Percentiles rank a stretch among this genome's conserved stretches.
These are phyloP conservation scores for Apis cerana DNA, from an alignment of 1,140 invertebrate species.

Conservation along the genomic window DNA sequence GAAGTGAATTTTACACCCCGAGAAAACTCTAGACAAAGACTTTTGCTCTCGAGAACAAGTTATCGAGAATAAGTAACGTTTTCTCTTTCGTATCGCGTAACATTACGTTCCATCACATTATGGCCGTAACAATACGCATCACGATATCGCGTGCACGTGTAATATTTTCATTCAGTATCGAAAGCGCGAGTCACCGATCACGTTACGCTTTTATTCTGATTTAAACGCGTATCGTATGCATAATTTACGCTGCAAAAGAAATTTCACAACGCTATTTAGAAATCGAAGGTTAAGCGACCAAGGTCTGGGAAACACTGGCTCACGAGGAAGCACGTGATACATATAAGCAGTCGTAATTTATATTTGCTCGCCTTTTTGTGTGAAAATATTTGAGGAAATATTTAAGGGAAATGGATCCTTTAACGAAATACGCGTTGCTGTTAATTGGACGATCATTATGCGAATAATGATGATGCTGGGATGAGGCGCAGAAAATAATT, in stretches of 20 bases:
- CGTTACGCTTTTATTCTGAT: neutral
- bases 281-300: constrained; percentile 30
- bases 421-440: no score
- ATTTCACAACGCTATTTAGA: constrained; percentile 12
- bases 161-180: constrained; percentile 4
- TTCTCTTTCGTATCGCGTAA: neutral
- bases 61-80: neutral
- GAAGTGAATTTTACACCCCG: no score
- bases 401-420: no score
- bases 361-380: no score
- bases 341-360: neutral
- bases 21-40: no score
- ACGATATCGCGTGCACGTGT: neutral
- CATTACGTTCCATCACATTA: neutral
- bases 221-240: neutral
- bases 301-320: constrained; percentile 1
- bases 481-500: no score
- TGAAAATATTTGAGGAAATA: no score
- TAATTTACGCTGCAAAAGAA: neutral
- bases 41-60: no score
- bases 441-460: no score
- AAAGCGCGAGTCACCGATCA: constrained; percentile 13
- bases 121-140: neutral
- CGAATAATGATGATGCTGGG: no score
- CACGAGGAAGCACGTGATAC: neutral